These are phyloP conservation scores for Hydrotaea diabolus DNA, from an alignment of 2,888 invertebrate genomes.

Conservation along the genomic window DNA sequence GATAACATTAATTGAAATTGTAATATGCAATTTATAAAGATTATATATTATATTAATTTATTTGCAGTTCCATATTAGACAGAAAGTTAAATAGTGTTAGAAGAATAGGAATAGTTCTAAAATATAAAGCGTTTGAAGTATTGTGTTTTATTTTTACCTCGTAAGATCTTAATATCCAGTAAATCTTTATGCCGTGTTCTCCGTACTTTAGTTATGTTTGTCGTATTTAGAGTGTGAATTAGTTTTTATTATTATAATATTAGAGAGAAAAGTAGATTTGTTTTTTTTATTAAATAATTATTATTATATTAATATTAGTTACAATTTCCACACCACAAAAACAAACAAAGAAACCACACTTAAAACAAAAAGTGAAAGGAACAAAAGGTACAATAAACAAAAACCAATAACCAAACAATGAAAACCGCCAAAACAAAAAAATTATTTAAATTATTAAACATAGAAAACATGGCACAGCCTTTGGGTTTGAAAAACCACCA, in stretches of 20 bases:
- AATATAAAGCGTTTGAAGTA: not conserved
- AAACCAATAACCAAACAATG: not conserved
- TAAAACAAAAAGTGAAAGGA: not conserved
- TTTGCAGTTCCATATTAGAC: not conserved
- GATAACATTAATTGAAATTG: not conserved
- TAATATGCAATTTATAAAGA: not conserved
- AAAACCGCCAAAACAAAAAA: constrained; percentile 19
- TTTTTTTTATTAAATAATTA: constrained; percentile 26
- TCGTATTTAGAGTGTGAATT: constrained; percentile 44
- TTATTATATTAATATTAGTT: constrained; percentile 55
- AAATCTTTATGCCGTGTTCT: constrained; percentile 81
- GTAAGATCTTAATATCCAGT: constrained; percentile 81
- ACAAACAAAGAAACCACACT: constrained; percentile 4
- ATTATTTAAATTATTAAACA: constrained; percentile 1
- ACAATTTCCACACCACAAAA: constrained; percentile 37
- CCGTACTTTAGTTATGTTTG: constrained; percentile 76
- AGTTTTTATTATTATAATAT: constrained; percentile 64
- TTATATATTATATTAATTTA: too few species aligned
- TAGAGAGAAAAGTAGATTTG: constrained; percentile 70
- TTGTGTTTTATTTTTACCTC: constrained; percentile 75
- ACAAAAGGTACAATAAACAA: constrained; percentile 8
- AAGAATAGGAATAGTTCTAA: not conserved
- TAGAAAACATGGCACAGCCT: constrained; percentile 13
- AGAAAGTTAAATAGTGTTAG: not conserved
- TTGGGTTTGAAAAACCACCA: too few species aligned